phyloP scores from a whole-genome alignment of 2,113 vertebrate genomes.

The Zosterops pallidus region DNA sequence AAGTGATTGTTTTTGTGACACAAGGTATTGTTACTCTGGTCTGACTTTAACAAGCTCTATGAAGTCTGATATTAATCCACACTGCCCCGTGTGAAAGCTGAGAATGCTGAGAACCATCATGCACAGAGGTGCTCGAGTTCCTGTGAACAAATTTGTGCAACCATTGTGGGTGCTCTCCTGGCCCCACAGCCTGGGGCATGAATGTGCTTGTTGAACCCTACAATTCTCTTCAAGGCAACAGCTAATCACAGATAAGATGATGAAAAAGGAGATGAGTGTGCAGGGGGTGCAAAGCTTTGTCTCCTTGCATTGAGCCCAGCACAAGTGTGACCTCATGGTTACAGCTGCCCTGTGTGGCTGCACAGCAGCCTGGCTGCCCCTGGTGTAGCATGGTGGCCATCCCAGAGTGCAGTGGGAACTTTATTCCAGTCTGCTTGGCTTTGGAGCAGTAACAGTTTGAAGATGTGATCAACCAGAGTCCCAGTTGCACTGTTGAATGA shows the following conservation, averaged over 20 bases:
- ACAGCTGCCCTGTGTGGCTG: background rate
- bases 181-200: background rate
- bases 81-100: conserved; percentile 27
- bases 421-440: background rate
- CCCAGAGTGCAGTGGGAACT: background rate
- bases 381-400: background rate
- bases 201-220: conserved; percentile 56
- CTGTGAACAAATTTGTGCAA: background rate
- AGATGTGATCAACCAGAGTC: background rate
- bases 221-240: background rate
- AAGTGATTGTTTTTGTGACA: background rate
- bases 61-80: conserved; percentile 13
- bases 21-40: background rate
- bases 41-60: conserved; percentile 7
- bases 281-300: background rate
- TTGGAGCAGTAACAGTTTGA: background rate
- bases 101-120: conserved; percentile 46
- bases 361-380: background rate
- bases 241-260: conserved; percentile 42
- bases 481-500: background rate
- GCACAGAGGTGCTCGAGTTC: background rate
- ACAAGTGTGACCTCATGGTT: background rate
- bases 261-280: background rate
- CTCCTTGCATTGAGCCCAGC: background rate
- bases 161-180: background rate